phyloP scores from a whole-genome alignment of 2,113 vertebrate genomes.

The Dasypus novemcinctus region DNA sequence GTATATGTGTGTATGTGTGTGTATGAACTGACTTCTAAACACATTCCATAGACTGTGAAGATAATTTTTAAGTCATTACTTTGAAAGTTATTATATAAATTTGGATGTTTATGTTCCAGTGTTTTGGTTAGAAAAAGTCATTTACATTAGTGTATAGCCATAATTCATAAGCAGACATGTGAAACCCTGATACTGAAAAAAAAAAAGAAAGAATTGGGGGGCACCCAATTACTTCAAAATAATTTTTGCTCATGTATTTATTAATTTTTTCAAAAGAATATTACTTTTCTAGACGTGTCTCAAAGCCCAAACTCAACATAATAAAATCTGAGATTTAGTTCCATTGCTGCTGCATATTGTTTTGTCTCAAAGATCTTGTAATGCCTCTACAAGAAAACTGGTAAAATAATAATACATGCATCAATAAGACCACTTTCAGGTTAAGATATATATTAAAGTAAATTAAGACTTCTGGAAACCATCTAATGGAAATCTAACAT shows the following conservation, averaged over 20 bases:
- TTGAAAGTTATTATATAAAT: neutral
- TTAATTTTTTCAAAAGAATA: neutral
- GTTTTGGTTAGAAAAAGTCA: neutral
- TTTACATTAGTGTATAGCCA: neutral
- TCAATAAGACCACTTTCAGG: neutral
- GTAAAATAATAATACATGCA: neutral
- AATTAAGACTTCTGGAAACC: neutral
- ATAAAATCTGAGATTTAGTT: neutral
- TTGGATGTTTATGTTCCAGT: neutral
- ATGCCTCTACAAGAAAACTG: neutral
- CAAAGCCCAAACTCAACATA: neutral
- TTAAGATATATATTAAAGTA: neutral
- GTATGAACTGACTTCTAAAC: neutral
- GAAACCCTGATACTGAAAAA: neutral
- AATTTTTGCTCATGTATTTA: neutral
- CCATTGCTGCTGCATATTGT: neutral
- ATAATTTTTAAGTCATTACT: neutral
- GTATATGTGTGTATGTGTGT: neutral
- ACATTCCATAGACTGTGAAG: neutral
- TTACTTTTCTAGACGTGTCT: neutral
- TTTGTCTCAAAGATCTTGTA: constrained; percentile 11
- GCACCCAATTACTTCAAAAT: neutral
- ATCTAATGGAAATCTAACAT: neutral
- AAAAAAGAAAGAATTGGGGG: neutral
- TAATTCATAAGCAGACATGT: neutral